Base-by-base conservation (phyloP, 1,140 invertebrate genomes). In the Antheraea mylitta region DNA sequence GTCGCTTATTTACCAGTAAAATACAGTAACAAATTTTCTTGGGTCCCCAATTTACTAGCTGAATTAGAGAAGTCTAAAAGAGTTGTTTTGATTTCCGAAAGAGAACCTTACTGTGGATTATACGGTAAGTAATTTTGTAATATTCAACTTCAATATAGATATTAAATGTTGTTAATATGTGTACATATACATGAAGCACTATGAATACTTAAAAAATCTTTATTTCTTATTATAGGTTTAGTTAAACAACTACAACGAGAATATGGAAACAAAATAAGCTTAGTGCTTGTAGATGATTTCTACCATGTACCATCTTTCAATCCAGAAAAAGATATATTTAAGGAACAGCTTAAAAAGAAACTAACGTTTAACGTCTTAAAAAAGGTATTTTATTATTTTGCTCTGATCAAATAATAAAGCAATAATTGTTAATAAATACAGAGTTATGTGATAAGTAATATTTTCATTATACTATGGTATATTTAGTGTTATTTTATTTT, bases 51-150 rank as follows among this genome's bases (percentile, higher is more conserved):
- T 9, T 66, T 80, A 13, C 37, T 68, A 66, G 66, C 42, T 62
- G 76, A 74, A 61, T 53, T 80, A 38, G 64, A 72, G n/a, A 76
- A 69, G 22, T 67, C 67, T 30, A 73, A 70, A 53, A 58, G 59
- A 11, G 70, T 80, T 19, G 68, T 76, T 9, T 71, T 80, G 36
- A 67, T 80, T 7, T 80, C 78, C 13, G 74, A 80, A 60, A 76
- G 62, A 53, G 76, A 76, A 72, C 78, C 72, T 6, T 73, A 75
- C 58, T 78, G 76, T 67, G 78, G 78, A 22, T 38, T 77, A n/a
- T 58, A 71, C 8, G 76, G 76, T 75, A 71, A 69, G 45, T 37
- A 45, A n/a, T 42, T 45, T 9, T 30, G 0, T 45, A 37, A 30
- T 30, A 30, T 30, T 30, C 22, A 30, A 30, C 22, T 4, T 30